Percentiles rank a stretch among this genome's conserved stretches.
These are phyloP conservation scores for Melanostoma scalare DNA, from an alignment of 2,888 invertebrate genomes.

Conservation along the genomic window DNA sequence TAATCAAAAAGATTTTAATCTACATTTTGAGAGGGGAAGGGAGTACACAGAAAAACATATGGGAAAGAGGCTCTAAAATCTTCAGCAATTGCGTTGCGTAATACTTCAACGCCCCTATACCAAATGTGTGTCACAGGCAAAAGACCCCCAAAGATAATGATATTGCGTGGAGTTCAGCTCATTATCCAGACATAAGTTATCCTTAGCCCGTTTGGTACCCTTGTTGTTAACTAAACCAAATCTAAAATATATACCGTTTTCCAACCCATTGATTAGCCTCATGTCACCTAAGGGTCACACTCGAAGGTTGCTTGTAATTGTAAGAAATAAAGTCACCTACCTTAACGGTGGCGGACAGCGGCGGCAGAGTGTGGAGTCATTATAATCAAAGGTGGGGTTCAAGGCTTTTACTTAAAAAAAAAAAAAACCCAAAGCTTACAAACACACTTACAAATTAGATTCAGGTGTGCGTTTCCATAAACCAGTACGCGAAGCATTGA, in stretches of 20 bases:
- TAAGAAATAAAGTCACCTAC: slow-evolving; percentile 27
- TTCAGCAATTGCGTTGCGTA: neutral
- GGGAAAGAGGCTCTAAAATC: neutral
- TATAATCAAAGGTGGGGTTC: slow-evolving; percentile 42
- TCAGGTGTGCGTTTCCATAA: slow-evolving; percentile 20
- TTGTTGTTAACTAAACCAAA: slow-evolving; percentile 8
- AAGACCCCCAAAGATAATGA: too few relatives aligned
- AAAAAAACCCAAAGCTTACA: neutral
- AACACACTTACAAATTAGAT: neutral
- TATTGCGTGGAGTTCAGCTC: too few relatives aligned
- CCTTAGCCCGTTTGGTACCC: neutral
- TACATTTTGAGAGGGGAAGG: too few relatives aligned
- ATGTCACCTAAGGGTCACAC: slow-evolving; percentile 35
- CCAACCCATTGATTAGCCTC: slow-evolving; percentile 51
- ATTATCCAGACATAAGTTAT: too few relatives aligned
- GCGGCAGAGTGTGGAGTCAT: slow-evolving; percentile 8
- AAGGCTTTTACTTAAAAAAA: slow-evolving; percentile 27
- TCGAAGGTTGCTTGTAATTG: slow-evolving; percentile 38
- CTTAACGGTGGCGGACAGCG: neutral
- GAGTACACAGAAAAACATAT: too few relatives aligned
- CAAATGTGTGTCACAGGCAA: too few relatives aligned
- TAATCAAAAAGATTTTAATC: too few relatives aligned
- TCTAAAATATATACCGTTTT: slow-evolving; percentile 25
- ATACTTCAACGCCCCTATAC: too few relatives aligned
- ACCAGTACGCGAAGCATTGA: slow-evolving; percentile 30